Evolutionary conservation across 2,113 vertebrate genomes (phyloP), one percentile per base, ranked within the genome.

Genomic region (Strix aluco): DNA sequence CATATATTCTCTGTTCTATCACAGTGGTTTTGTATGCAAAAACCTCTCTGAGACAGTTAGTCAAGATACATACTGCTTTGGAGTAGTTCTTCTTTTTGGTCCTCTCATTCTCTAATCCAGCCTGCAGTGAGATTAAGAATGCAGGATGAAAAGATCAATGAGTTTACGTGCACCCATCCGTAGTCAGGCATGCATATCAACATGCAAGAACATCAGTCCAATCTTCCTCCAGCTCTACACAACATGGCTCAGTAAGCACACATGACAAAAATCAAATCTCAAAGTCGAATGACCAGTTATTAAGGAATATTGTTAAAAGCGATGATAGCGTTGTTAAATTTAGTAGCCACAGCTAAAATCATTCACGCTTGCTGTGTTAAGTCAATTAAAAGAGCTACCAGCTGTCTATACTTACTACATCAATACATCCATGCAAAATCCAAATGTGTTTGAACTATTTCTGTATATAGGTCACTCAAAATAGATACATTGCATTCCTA

Each of bases 81-180:
- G 98, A 98, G 89, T 95, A 93, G 90, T 82, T 98, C 95, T 98
- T 98, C 97, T 98, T 98, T 98, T 97, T 98, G 92, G 90, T 88
- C 97, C 98, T 98, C 97, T 98, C 98, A 91, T 96, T 98, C 70
- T 95, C 96, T 46, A 95, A 95, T 67, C 90, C 88, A 80, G 96
- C 96, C 97, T 98, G 97, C 67, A 92, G 96, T 79, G 19, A 74
- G 38, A 74, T 92, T 77, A 92, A 94, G 93, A 96, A 95, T 0
- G 57, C 3, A 57, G 75, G 91, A 79, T 58, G 82, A 94, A 87
- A 92, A 92, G 81, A 69, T 46, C 70, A 82, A 3, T 11, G 55
- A 63, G 42, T 42, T 10, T 42, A 42, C 13, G 40, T 3, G 7
- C 20, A 15, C 14, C 70, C 73, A 2, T 57, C 32, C 20, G 1